phyloP scores from a whole-genome alignment of 2,888 invertebrate genomes.

The Palloptera scutellata region DNA sequence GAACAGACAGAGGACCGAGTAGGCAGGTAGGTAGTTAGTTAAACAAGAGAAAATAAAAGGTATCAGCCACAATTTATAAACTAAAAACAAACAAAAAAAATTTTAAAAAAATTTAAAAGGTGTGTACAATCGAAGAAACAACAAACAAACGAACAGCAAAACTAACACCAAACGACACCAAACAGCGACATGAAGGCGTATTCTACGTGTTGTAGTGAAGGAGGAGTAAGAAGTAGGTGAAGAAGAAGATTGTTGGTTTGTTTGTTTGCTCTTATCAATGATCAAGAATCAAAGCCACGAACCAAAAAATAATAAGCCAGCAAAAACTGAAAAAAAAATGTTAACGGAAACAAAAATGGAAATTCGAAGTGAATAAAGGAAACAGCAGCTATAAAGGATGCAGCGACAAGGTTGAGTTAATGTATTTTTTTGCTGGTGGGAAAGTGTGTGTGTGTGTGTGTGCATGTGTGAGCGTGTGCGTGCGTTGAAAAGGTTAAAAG shows the following conservation, averaged over 20 bases:
- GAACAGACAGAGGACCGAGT: slow-evolving; percentile 31
- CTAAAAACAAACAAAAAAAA: no score
- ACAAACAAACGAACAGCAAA: slow-evolving; percentile 10
- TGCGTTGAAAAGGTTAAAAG: not conserved
- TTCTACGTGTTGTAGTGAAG: slow-evolving; percentile 22
- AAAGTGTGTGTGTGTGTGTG: not conserved
- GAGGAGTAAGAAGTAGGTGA: slow-evolving; percentile 23
- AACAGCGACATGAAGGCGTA: slow-evolving; percentile 9
- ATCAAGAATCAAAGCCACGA: slow-evolving; percentile 52
- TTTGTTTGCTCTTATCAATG: slow-evolving; percentile 42
- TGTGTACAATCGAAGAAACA: no score
- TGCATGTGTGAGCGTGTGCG: not conserved
- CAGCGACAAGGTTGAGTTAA: slow-evolving; percentile 41
- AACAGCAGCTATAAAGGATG: slow-evolving; percentile 23
- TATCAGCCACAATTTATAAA: not conserved
- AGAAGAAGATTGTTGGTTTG: slow-evolving; percentile 27
- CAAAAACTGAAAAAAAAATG: not conserved
- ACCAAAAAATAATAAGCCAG: slow-evolving; percentile 14
- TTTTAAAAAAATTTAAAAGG: no score
- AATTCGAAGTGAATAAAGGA: slow-evolving; percentile 42
- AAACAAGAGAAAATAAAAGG: slow-evolving; percentile 16
- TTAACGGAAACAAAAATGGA: slow-evolving; percentile 50
- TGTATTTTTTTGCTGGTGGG: not conserved
- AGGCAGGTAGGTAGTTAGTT: slow-evolving; percentile 36
- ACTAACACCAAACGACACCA: slow-evolving; percentile 13